A percentile compares a stretch with the other conserved stretches of the same genome.
These are phyloP conservation scores for Ovis aries DNA, from an alignment of 2,113 vertebrate species.

Conservation along the genomic window ARS-UI_Ramb_v3.0 NC_056054.1:207166501-207167000, in stretches of 20 bases:
- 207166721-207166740: neutral
- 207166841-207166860: too few species aligned
- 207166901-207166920: too few species aligned
- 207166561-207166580: constrained; percentile 86
- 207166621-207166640: neutral
- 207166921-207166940: too few species aligned
- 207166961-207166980: neutral
- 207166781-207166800: too few species aligned
- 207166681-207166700: neutral
- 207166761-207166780: too few species aligned
- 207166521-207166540: constrained; percentile 80
- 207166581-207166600: constrained; percentile 46
- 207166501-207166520: constrained; percentile 78
- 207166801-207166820: too few species aligned
- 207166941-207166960: neutral
- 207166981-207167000: neutral
- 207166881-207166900: too few species aligned
- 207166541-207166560: constrained; percentile 83
- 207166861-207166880: too few species aligned
- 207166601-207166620: neutral
- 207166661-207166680: neutral
- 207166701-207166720: neutral
- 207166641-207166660: neutral
- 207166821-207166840: too few species aligned
- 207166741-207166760: too few species aligned